phyloP scores from a whole-genome alignment of 2,888 invertebrate genomes.

The Caenorhabditis sp. region DNA sequence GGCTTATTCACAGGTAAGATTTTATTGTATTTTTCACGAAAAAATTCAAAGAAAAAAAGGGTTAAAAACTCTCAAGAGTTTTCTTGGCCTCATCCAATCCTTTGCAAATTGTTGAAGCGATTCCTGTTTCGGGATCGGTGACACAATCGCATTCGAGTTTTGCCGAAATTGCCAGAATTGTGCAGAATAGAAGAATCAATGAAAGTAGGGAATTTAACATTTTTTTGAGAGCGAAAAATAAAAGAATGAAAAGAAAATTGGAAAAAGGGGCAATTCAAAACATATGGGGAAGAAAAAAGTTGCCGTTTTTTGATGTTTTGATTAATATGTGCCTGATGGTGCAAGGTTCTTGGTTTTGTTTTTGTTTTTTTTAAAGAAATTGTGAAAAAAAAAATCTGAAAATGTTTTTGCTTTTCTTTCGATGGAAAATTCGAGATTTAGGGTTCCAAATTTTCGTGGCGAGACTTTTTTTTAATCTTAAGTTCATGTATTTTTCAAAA shows the following conservation, averaged over 20 bases:
- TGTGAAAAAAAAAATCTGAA: too few relatives aligned
- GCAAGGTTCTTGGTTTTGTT: too few relatives aligned
- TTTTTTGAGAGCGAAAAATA: too few relatives aligned
- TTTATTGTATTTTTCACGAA: background rate
- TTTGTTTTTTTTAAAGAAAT: too few relatives aligned
- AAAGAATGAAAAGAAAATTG: background rate
- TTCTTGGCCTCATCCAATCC: constrained; percentile 11
- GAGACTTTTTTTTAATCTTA: too few relatives aligned
- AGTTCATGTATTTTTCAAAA: too few relatives aligned
- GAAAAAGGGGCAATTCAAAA: background rate
- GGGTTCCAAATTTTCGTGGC: too few relatives aligned
- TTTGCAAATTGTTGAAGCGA: constrained; percentile 30
- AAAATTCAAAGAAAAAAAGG: background rate
- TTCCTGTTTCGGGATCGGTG: constrained; percentile 28
- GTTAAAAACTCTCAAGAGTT: too few relatives aligned
- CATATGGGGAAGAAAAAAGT: background rate
- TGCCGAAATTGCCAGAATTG: background rate
- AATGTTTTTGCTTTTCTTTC: too few relatives aligned
- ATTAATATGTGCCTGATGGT: too few relatives aligned
- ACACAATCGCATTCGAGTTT: constrained; percentile 24
- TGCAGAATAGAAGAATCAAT: constrained; percentile 10
- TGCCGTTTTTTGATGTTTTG: too few relatives aligned
- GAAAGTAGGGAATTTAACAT: background rate
- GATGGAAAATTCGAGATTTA: too few relatives aligned
- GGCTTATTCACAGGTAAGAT: constrained; percentile 88